Evolutionary conservation across 2,113 vertebrate genomes (phyloP), one percentile per base, ranked within the genome.

Genomic region (Leucosticte australis): DNA sequence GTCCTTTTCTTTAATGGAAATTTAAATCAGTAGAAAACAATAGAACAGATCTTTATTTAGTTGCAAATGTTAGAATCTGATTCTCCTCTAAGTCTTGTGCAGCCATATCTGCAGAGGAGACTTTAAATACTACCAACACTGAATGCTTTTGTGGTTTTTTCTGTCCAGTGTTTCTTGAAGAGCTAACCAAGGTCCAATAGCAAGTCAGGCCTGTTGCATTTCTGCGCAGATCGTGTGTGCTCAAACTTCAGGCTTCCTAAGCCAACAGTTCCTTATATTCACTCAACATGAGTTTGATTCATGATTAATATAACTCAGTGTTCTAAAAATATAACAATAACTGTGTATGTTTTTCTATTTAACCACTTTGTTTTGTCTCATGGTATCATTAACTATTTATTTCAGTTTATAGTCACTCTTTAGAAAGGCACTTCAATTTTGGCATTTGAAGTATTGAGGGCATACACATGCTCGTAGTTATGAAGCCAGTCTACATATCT

Each of bases 1-100:
- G 81, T 95, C 53, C 82, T 92, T 92, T 94, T 76, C 57, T 86
- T 95, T 89, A 94, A 84, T 94, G 87, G 77, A 82, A 92, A 91
- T 95, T 94, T 92, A 86, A 90, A 95, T 84, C 73, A 64, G 73
- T 84, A 68, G 77, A 87, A 87, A 90, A 89, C 87, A 93, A 91
- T 70, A 68, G 52, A 87, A 67, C 37, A 62, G 69, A 79, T 78
- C 53, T 96, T 92, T 82, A 87, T 94, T 94, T 94, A 89, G 67
- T 85, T 91, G 55, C 78, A 92, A 53, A 82, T 89, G 59, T 93
- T 69, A 79, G 56, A 87, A 62, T 96, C 23, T 0, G 3, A 33
- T 84, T 94, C 52, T 93, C 46, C 67, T 70, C 52, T 87, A 30
- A 81, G 44, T 82, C 37, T 70, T 35, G 15, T 47, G 44, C 20